Conservation (phyloP, 2,113 vertebrate species). For the Silurus asotus region DNA sequence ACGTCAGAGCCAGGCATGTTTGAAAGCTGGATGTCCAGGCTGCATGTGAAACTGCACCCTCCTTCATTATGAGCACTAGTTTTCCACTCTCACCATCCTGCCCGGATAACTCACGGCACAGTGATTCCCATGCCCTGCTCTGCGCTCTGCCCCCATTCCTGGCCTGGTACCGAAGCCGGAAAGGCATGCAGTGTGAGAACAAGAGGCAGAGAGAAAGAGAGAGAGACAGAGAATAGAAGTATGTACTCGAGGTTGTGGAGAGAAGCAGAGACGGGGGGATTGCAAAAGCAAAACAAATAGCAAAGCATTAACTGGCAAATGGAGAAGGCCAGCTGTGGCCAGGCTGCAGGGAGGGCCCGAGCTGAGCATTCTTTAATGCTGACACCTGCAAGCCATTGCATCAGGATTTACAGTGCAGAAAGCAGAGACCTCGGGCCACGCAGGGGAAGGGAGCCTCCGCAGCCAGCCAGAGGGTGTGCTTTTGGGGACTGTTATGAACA, state of each 20-base stretch:
- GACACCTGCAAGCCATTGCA: slow-evolving; percentile 99
- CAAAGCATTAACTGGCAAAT: slow-evolving; percentile 81
- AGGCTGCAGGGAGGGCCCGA: slow-evolving; percentile 81
- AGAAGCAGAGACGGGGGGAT: slow-evolving; percentile 74
- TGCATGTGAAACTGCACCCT: background rate
- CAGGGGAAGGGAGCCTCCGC: slow-evolving; percentile 64
- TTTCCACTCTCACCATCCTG: slow-evolving; percentile 68
- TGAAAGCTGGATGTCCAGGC: background rate
- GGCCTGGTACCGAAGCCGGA: slow-evolving; percentile 5
- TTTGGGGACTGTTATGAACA: slow-evolving; percentile 10
- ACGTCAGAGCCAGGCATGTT: too few relatives aligned
- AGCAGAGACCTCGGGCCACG: slow-evolving; percentile 72
- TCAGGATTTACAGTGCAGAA: slow-evolving; percentile 94
- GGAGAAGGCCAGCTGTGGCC: slow-evolving; percentile 89
- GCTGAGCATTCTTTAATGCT: slow-evolving; percentile 90
- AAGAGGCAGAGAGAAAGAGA: slow-evolving; percentile 72
- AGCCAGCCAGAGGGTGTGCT: slow-evolving; percentile 25
- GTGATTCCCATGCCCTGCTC: slow-evolving; percentile 49
- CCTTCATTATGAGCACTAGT: slow-evolving; percentile 61
- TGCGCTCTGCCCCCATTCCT: slow-evolving; percentile 9
- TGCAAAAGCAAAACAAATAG: slow-evolving; percentile 71
- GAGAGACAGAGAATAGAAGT: slow-evolving; percentile 73
- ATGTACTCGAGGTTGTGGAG: background rate
- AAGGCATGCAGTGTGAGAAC: slow-evolving; percentile 64
- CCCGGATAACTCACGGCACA: slow-evolving; percentile 73